These are phyloP conservation scores for Salminus brasiliensis DNA, from an alignment of 2,113 vertebrate species.

Conservation along the genomic window DNA sequence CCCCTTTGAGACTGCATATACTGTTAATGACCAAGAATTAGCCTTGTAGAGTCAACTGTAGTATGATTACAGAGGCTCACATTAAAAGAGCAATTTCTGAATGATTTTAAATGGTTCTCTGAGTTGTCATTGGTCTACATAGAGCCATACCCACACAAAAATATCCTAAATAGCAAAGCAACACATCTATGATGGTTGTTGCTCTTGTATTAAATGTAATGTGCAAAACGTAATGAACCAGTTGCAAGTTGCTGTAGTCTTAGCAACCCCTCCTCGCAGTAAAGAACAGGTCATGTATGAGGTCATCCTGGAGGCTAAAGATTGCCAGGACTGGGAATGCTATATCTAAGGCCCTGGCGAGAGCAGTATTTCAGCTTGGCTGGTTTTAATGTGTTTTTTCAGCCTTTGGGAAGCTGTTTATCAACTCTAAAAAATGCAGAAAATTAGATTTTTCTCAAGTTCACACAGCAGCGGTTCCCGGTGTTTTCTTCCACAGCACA, in stretches of 20 bases:
- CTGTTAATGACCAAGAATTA: too few species aligned
- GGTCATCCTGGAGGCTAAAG: slow-evolving; percentile 11
- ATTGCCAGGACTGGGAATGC: slow-evolving; percentile 11
- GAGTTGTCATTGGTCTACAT: too few species aligned
- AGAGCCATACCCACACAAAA: too few species aligned
- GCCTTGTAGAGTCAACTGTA: too few species aligned
- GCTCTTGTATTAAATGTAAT: neutral
- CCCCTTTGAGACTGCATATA: too few species aligned
- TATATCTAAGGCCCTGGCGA: slow-evolving; percentile 11
- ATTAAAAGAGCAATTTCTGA: too few species aligned
- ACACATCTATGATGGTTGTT: neutral
- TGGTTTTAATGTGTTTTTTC: slow-evolving; percentile 43
- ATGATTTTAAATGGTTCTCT: too few species aligned
- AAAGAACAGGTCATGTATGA: slow-evolving; percentile 13
- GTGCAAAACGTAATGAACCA: neutral
- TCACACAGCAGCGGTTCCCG: slow-evolving; percentile 38
- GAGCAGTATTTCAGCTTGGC: slow-evolving; percentile 24
- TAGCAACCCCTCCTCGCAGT: neutral
- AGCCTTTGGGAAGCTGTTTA: slow-evolving; percentile 28
- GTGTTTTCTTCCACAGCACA: slow-evolving; percentile 23
- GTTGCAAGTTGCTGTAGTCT: neutral
- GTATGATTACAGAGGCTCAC: too few species aligned
- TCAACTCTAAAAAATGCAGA: slow-evolving; percentile 50
- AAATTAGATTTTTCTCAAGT: slow-evolving; percentile 55
- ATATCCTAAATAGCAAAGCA: neutral